Evolutionary conservation across 1,140 invertebrate genomes (phyloP).

Genomic region (Laodelphax striatellus): DNA sequence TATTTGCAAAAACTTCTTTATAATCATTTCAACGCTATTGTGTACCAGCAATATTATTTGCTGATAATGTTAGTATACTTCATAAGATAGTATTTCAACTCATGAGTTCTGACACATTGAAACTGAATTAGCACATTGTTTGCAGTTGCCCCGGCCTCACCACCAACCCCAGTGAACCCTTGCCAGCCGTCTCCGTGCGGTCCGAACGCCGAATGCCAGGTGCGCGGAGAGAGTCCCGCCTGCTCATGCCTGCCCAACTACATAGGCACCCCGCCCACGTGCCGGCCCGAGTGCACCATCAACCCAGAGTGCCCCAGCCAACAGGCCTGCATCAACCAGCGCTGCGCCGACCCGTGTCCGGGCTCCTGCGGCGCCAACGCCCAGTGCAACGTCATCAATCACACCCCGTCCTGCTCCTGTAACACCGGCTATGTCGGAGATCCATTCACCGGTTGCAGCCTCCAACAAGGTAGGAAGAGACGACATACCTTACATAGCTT

Average conservation of each 20-base stretch:
- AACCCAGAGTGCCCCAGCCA: constrained; percentile 60
- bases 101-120: no score
- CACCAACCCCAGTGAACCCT: constrained; percentile 35
- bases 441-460: constrained; percentile 53
- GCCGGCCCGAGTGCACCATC: constrained; percentile 60
- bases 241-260: constrained; percentile 35
- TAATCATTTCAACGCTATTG: no score
- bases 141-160: constrained; percentile 22
- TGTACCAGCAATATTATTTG: no score
- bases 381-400: constrained; percentile 57
- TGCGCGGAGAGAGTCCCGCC: constrained; percentile 36
- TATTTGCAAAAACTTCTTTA: no score
- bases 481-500: constrained; percentile 6
- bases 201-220: constrained; percentile 41
- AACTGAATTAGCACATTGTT: no score
- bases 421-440: constrained; percentile 58
- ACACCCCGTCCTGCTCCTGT: constrained; percentile 63
- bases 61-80: no score
- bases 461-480: constrained; percentile 18
- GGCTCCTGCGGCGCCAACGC: constrained; percentile 62
- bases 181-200: constrained; percentile 49
- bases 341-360: constrained; percentile 63
- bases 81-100: no score
- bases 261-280: constrained; percentile 51
- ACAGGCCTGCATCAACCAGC: constrained; percentile 56